Conservation (phyloP, 2,113 vertebrate genomes). For the Ammodytes dubius region DNA sequence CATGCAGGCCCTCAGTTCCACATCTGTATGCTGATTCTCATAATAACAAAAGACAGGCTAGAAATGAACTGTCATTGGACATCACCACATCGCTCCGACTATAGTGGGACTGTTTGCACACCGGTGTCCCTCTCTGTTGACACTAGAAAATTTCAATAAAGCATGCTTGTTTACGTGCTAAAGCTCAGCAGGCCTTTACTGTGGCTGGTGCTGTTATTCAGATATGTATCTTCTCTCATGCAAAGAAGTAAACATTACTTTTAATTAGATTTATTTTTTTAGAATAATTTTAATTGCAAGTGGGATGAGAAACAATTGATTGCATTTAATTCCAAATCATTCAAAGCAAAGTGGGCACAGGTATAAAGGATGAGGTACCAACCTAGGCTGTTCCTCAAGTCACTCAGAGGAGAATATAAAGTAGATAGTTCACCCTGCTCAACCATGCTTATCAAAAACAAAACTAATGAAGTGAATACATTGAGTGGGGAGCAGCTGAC, state of each 20-base stretch:
- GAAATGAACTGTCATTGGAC: conserved; percentile 68
- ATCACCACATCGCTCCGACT: conserved; percentile 28
- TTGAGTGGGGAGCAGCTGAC: conserved; percentile 55
- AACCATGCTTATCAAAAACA: conserved; percentile 57
- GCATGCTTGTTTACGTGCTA: not conserved
- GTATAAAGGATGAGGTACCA: not conserved
- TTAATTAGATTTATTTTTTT: not conserved
- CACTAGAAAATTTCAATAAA: conserved; percentile 25
- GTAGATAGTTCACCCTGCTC: conserved; percentile 2
- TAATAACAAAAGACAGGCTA: conserved; percentile 53
- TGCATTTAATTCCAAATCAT: not conserved
- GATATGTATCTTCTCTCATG: not conserved
- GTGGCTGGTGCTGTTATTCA: not conserved
- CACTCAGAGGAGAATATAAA: conserved; percentile 8
- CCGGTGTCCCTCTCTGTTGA: conserved; percentile 11
- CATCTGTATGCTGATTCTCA: conserved; percentile 27
- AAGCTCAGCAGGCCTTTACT: conserved; percentile 24
- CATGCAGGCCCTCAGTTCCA: conserved; percentile 32
- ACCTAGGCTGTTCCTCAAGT: conserved; percentile 21
- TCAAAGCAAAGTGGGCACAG: not conserved
- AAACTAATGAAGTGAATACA: conserved; percentile 68
- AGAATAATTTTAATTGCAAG: not conserved
- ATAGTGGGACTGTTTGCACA: conserved; percentile 36
- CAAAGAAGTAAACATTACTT: conserved; percentile 10
- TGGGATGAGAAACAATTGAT: no score